These are phyloP conservation scores for Diarsia brunnea DNA, from an alignment of 2,888 invertebrate genomes.

Conservation along the genomic window DNA sequence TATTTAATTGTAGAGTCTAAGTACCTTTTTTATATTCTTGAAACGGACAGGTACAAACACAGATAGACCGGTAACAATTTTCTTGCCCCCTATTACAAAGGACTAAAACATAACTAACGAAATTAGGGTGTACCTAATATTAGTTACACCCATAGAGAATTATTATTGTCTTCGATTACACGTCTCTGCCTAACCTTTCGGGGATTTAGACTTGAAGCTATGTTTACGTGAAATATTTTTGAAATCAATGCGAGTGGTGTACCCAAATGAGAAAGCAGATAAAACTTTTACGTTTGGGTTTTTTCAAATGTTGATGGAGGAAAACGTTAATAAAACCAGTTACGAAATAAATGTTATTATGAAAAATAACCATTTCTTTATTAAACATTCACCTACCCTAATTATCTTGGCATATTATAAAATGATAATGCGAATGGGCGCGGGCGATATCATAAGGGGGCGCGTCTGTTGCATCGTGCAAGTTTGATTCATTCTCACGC, in stretches of 20 bases:
- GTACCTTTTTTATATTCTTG: too few species aligned
- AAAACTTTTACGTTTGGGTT: background rate
- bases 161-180: too few species aligned
- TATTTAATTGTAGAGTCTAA: background rate
- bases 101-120: too few species aligned
- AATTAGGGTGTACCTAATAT: too few species aligned
- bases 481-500: constrained; percentile 17
- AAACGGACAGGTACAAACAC: too few species aligned
- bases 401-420: background rate
- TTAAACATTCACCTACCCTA: background rate
- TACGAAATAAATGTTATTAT: background rate
- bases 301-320: constrained; percentile 15
- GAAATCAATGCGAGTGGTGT: background rate
- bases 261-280: constrained; percentile 1
- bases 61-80: too few species aligned
- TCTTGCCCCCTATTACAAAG: too few species aligned
- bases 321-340: constrained; percentile 21
- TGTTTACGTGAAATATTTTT: too few species aligned
- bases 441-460: constrained; percentile 13
- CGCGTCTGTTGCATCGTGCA: constrained; percentile 31
- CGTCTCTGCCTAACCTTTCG: too few species aligned
- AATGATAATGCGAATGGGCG: constrained; percentile 4
- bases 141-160: too few species aligned
- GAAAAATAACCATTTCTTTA: background rate
- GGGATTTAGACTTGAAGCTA: too few species aligned